Conservation (phyloP, 2,113 vertebrate genomes). For the Pleuronectes platessa region DNA sequence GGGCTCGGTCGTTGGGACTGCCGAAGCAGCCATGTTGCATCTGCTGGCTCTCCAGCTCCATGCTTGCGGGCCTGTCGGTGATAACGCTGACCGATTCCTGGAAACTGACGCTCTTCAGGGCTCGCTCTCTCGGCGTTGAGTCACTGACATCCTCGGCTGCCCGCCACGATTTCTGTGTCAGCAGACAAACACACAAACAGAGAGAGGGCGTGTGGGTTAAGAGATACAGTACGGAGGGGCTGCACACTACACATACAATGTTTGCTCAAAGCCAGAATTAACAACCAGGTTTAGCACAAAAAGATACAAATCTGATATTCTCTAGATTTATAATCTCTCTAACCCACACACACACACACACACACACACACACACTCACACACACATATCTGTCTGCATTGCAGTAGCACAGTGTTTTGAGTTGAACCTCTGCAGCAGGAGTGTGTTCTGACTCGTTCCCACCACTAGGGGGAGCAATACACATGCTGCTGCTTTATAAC, state of each 20-base stretch:
- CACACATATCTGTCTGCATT: slow-evolving; percentile 52
- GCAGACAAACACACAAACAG: slow-evolving; percentile 29
- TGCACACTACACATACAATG: background rate
- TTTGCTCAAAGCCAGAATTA: background rate
- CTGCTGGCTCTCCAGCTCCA: slow-evolving; percentile 90
- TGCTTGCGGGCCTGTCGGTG: slow-evolving; percentile 81
- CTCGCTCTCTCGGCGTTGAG: slow-evolving; percentile 80
- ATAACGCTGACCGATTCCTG: slow-evolving; percentile 85
- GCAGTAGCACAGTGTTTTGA: slow-evolving; percentile 46
- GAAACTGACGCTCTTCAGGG: slow-evolving; percentile 86
- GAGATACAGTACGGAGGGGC: background rate
- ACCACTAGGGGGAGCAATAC: slow-evolving; percentile 37
- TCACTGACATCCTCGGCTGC: slow-evolving; percentile 89
- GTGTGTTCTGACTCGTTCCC: slow-evolving; percentile 1
- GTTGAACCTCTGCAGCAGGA: slow-evolving; percentile 27
- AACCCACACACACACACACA: background rate
- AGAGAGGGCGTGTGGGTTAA: slow-evolving; percentile 11
- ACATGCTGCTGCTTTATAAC: background rate
- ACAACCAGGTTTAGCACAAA: background rate
- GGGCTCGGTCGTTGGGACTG: slow-evolving; percentile 77
- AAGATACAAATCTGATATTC: background rate
- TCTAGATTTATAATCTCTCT: background rate
- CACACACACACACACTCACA: background rate
- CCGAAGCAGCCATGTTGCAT: slow-evolving; percentile 76
- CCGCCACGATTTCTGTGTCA: slow-evolving; percentile 88